Percentiles rank a stretch among this genome's conserved stretches.
Conservation (phyloP, 2,888 invertebrate species). For the Thera obeliscata region DNA sequence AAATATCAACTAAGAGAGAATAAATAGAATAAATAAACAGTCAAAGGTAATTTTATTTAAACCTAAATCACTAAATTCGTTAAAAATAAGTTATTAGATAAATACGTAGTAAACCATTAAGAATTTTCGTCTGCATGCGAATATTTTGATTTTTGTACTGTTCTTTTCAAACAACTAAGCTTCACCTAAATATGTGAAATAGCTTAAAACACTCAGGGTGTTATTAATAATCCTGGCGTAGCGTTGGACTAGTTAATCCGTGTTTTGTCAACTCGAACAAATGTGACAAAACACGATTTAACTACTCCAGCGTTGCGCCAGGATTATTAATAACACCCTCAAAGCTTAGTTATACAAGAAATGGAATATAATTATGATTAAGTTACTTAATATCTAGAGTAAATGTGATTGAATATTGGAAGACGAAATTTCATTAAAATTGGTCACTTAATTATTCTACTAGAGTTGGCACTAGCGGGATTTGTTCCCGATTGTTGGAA, state of each 20-base stretch:
- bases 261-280: too few relatives aligned
- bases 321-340: too few relatives aligned
- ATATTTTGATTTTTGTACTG: slow-evolving; percentile 37
- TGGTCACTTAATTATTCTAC: slow-evolving; percentile 52
- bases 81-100: slow-evolving; percentile 31
- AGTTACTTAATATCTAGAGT: slow-evolving; percentile 24
- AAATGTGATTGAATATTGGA: slow-evolving; percentile 51
- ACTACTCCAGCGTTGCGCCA: too few relatives aligned
- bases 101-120: slow-evolving; percentile 39
- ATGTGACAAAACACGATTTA: too few relatives aligned
- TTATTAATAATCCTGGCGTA: too few relatives aligned
- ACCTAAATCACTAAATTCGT: slow-evolving; percentile 43
- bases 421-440: slow-evolving; percentile 50
- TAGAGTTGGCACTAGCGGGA: slow-evolving; percentile 70
- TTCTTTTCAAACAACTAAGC: slow-evolving; percentile 23
- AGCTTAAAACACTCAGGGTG: slow-evolving; percentile 14
- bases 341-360: slow-evolving; percentile 24
- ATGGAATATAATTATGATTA: slow-evolving; percentile 21
- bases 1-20: slow-evolving; percentile 60
- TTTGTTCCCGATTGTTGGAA: slow-evolving; percentile 49
- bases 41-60: slow-evolving; percentile 49
- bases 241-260: too few relatives aligned
- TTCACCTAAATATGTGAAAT: slow-evolving; percentile 8
- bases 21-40: slow-evolving; percentile 80
- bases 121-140: slow-evolving; percentile 30